Evolutionary conservation across 2,113 vertebrate species (phyloP).

Genomic region (Thermophis baileyi): DNA sequence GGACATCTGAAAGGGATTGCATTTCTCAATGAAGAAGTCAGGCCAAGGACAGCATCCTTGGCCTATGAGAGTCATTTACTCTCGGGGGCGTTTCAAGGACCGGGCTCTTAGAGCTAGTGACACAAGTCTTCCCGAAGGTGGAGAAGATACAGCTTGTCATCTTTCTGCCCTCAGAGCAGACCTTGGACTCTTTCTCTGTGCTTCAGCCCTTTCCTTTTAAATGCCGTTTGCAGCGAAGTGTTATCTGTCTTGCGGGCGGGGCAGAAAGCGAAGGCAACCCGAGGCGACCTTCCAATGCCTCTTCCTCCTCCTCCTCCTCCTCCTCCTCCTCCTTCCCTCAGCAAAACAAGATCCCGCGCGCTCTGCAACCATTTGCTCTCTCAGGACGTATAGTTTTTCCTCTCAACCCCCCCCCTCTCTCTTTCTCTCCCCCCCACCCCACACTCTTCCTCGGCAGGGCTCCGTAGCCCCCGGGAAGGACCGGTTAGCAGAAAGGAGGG

Average conservation of each 20-base stretch:
- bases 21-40: not conserved
- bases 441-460: not conserved
- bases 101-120: no score
- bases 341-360: no score
- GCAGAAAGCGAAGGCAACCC: not conserved
- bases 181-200: not conserved
- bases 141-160: not conserved
- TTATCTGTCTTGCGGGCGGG: not conserved
- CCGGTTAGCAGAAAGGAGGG: constrained; percentile 51
- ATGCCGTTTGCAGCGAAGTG: not conserved
- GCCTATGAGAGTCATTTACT: not conserved
- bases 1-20: not conserved
- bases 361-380: not conserved
- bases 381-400: no score
- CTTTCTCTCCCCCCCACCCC: not conserved
- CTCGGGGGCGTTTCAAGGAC: not conserved
- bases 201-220: not conserved
- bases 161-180: not conserved
- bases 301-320: not conserved
- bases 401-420: not conserved
- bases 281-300: not conserved
- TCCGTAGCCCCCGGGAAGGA: constrained; percentile 27
- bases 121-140: not conserved
- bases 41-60: not conserved
- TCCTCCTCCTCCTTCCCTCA: not conserved